These are phyloP conservation scores for Thalassarche chlororhynchos DNA, from an alignment of 2,113 vertebrate species.

Conservation along the genomic window DNA sequence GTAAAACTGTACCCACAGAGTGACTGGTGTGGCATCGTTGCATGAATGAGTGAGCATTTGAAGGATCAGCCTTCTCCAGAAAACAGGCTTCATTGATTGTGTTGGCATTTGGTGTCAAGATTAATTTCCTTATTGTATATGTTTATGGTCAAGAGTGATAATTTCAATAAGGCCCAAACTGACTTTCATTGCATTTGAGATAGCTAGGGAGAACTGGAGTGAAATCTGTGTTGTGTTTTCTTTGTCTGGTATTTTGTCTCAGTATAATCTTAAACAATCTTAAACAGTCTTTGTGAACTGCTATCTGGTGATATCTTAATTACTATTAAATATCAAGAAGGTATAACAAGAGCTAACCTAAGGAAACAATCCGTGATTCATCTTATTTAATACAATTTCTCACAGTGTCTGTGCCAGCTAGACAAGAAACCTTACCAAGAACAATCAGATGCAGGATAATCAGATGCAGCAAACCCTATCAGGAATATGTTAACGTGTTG, in stretches of 20 bases:
- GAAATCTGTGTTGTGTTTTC: not conserved
- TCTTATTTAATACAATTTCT: not conserved
- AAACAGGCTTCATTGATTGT: not conserved
- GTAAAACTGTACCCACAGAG: not conserved
- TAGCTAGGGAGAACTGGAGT: fast-evolving
- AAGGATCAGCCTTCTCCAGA: not conserved
- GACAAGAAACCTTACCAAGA: not conserved
- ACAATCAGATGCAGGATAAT: constrained; percentile 14
- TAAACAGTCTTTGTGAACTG: not conserved
- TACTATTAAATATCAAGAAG: not conserved
- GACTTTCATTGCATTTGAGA: not conserved
- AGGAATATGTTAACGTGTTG: not conserved
- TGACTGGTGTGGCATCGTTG: not conserved
- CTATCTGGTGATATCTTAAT: not conserved
- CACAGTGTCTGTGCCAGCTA: not conserved
- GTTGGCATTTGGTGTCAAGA: not conserved
- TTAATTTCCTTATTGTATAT: not conserved
- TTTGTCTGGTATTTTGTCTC: not conserved
- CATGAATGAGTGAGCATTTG: not conserved
- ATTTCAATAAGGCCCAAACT: not conserved
- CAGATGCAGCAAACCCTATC: not conserved
- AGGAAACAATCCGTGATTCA: not conserved
- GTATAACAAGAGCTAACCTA: not conserved
- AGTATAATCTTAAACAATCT: not conserved
- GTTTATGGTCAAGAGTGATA: not conserved